phyloP scores from a whole-genome alignment of 1,140 invertebrate species.

The Drosophila teissieri region DNA sequence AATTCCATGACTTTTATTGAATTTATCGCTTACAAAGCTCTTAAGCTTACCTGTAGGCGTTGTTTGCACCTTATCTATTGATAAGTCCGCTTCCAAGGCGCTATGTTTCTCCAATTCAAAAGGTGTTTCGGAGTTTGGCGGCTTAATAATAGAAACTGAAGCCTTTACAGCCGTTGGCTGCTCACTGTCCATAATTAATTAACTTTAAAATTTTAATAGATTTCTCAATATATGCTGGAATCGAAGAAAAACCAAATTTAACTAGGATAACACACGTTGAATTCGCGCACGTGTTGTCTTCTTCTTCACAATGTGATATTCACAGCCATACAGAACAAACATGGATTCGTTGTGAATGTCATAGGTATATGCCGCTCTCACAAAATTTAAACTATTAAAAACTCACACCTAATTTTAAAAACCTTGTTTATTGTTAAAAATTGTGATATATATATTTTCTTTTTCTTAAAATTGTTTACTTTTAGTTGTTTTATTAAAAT shows the following conservation, averaged over 20 bases:
- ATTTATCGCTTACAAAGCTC: conserved; percentile 3
- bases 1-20: background rate
- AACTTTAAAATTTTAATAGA: background rate
- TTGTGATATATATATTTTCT: background rate
- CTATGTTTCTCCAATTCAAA: background rate
- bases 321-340: background rate
- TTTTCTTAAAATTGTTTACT: conserved; percentile 27
- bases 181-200: conserved; percentile 29
- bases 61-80: conserved; percentile 29
- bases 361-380: too few species aligned
- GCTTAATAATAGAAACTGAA: background rate
- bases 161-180: conserved; percentile 24
- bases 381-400: too few species aligned
- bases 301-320: conserved; percentile 13
- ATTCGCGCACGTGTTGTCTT: conserved; percentile 43
- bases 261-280: conserved; percentile 20
- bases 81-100: background rate
- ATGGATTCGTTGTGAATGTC: conserved; percentile 6
- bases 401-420: background rate
- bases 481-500: conserved; percentile 48
- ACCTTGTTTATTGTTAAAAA: background rate
- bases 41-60: conserved; percentile 37
- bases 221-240: background rate
- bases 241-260: background rate
- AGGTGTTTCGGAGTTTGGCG: background rate